Evolutionary conservation across 2,797 vertebrate species (phyloP), one percentile per base, ranked within the genome.

Genomic region (Anisognathus igniventris): DNA sequence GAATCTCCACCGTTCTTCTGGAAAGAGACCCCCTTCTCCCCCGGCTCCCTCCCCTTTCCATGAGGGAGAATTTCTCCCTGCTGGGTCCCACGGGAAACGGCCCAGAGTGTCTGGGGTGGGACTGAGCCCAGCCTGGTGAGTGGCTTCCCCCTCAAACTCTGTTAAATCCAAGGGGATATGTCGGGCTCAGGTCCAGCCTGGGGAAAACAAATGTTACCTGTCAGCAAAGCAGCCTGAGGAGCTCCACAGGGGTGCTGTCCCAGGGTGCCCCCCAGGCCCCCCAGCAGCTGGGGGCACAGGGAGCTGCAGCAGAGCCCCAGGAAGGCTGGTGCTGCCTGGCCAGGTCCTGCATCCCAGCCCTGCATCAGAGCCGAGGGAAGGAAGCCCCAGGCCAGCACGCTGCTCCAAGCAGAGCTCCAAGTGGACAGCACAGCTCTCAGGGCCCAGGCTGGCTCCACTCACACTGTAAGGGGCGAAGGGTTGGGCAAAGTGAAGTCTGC

Each of bases 371-470:
- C 40, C 1, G 2, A 33, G 56, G 10, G 10, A 20, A 12, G 0
- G 0, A 19, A 85, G 37, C 9, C 6, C 64, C 0, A 1, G 42
- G 13, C 21, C 14, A 24, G 37, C 1, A 0, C 1, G 0, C 2
- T 2, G 50, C 60, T 92, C 31, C 3, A 0, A 33, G 64, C 45
- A 45, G 45, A 23, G 21, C 6, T 5, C 30, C 1, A 0, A 30
- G 40, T 2, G 39, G 35, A 42, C 65, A 39, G 33, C 0, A 0
- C 44, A 5, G 2, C 30, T 33, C 27, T 20, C 11, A 2, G 18
- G 30, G 30, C 22, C 1, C 2, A 40, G 51, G 27, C 53, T 12
- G 31, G 28, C 48, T 78, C 62, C 5, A 1, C 27, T 45, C 9
- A 33, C 4, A 39, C 33, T 9, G 2, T 5, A 12, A 9, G 7